These are phyloP conservation scores for Homarus americanus DNA, from an alignment of 1,140 invertebrate species.

Conservation along the genomic window DNA sequence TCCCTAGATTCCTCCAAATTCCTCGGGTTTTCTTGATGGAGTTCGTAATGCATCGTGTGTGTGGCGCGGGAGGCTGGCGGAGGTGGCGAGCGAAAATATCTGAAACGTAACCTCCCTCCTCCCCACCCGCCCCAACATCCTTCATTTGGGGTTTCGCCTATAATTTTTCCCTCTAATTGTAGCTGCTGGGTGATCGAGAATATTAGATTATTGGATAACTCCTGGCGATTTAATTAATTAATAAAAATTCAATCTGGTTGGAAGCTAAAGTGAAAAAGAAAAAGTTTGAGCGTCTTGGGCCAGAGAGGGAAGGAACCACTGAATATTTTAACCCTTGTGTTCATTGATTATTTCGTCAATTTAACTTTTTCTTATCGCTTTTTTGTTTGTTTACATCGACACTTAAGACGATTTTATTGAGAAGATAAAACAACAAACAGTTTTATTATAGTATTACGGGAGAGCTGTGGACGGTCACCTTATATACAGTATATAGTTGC, in stretches of 20 bases:
- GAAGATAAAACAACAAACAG: too few relatives aligned
- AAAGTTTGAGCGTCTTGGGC: constrained; percentile 39
- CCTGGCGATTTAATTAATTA: constrained; percentile 72
- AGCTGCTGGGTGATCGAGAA: constrained; percentile 68
- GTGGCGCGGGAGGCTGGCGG: not conserved
- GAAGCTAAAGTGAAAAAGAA: constrained; percentile 67
- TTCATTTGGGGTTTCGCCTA: constrained; percentile 70
- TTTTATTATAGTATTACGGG: too few relatives aligned
- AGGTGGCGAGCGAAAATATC: not conserved
- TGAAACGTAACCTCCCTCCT: not conserved
- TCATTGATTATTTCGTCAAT: constrained; percentile 41
- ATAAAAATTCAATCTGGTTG: constrained; percentile 72
- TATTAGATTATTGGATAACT: constrained; percentile 73
- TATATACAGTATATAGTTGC: too few relatives aligned
- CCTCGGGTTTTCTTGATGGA: not conserved
- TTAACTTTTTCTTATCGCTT: constrained; percentile 17
- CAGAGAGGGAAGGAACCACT: constrained; percentile 29
- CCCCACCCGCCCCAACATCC: constrained; percentile 48
- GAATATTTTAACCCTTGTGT: constrained; percentile 50
- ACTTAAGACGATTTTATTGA: too few relatives aligned
- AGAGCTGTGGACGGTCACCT: too few relatives aligned
- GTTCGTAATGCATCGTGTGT: constrained; percentile 13
- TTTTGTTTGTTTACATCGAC: not conserved
- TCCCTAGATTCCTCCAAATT: constrained; percentile 17
- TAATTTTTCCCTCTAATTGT: constrained; percentile 73